Base-by-base conservation (phyloP, 1,140 invertebrate genomes). In the Acromyrmex charruanus region DNA sequence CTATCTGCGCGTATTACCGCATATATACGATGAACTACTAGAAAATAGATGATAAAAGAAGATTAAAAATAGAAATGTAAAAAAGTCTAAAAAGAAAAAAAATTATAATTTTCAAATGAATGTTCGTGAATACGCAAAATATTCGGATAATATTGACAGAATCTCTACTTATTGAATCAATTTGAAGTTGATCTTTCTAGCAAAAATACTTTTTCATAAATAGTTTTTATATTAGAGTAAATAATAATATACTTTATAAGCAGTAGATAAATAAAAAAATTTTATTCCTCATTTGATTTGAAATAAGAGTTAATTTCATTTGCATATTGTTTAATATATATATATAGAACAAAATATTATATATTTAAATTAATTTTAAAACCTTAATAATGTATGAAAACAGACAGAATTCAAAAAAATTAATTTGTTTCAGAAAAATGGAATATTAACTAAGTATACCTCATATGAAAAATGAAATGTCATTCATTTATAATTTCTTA, bases 231-330 rank as follows among this genome's bases (percentile, higher is more conserved):
- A 14, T 71, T 18, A n/a, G 7, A 31, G 3, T 3, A 14, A 6
- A 31, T 63, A 63, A 63, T 21, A 31, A 18, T 9, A 53, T 21
- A 28, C 31, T 59, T 25, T 44, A 51, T 0, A 61, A 77, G 9
- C 9, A 18, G 49, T 9, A 55, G 18, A 58, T 16, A 74, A 39
- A 44, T 25, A 25, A 25, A 28, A 25, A 55, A 1, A 68, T 16
- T 44, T 49, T 68, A 53, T 25, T 80, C 61, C 25, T 65, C 3
- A 35, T 68, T 80, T 68, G 16, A 80, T 44, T 44, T 44, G 10
- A 39, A 39, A 21, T 68, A 12, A 25, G n/a, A 44, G 21, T 55
- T 53, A 9, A 66, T 16, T 31, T 31, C 2, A 51, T 68, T 80
- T 66, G 3, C 61, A n/a, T 18, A n/a, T 18, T n/a, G 44, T 39